A percentile compares a stretch with the other conserved stretches of the same genome.
Evolutionary conservation across 2,113 vertebrate genomes (phyloP).

Genomic region (Rhinopomastus cyanomelas): DNA sequence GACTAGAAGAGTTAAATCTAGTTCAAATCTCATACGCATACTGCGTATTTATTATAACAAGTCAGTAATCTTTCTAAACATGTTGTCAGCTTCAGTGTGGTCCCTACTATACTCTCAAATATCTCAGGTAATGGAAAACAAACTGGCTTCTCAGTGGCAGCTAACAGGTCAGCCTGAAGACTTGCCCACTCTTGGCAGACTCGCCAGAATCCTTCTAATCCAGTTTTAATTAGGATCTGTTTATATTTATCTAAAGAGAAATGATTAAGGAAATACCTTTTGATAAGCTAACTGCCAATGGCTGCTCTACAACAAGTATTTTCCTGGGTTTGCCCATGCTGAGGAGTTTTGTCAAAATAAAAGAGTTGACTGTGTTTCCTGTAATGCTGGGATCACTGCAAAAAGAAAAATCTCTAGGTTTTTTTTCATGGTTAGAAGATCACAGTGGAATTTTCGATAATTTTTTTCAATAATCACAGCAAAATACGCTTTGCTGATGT

Average conservation of each 20-base stretch:
- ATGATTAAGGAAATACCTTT: neutral
- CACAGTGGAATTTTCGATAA: neutral
- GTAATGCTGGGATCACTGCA: rapidly evolving
- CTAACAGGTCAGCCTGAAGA: neutral
- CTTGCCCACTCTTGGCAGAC: too few species aligned
- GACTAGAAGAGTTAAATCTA: neutral
- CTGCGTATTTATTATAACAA: neutral
- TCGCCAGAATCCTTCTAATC: neutral
- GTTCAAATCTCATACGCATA: neutral
- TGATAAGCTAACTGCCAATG: neutral
- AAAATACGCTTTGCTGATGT: neutral
- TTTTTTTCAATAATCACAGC: too few species aligned
- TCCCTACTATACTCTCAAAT: neutral
- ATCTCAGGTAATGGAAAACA: neutral
- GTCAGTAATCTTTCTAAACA: neutral
- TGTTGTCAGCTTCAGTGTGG: neutral
- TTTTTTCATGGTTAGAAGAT: neutral
- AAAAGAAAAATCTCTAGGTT: neutral
- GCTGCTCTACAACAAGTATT: neutral
- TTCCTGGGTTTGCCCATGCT: neutral
- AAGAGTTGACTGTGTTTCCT: neutral
- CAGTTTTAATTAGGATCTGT: neutral
- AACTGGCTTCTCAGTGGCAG: neutral
- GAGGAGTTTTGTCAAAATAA: neutral
- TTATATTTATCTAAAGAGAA: neutral